phyloP scores from a whole-genome alignment of 2,888 invertebrate species.

The Pyralis farinalis region DNA sequence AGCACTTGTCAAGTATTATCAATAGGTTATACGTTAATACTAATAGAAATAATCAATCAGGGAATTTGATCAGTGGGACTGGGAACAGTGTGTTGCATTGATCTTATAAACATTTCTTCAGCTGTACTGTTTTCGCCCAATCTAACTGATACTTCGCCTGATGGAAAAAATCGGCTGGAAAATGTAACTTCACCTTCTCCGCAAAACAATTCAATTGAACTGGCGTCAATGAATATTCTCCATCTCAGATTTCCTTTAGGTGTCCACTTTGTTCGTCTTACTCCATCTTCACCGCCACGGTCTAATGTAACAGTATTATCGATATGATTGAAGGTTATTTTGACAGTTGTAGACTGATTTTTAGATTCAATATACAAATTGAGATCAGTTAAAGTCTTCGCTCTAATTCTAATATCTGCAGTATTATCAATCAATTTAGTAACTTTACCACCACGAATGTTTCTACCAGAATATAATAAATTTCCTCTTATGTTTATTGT shows the following conservation, averaged over 20 bases:
- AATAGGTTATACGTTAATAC: no score
- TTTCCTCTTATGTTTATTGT: conserved; percentile 25
- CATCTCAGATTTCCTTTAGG: conserved; percentile 31
- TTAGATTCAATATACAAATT: conserved; percentile 38
- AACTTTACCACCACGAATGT: conserved; percentile 17
- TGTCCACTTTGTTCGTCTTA: conserved; percentile 48
- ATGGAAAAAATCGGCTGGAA: conserved; percentile 52
- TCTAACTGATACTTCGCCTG: conserved; percentile 27
- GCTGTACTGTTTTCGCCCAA: conserved; percentile 23
- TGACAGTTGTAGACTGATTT: conserved; percentile 27
- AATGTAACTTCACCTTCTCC: conserved; percentile 54
- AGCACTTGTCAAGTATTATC: no score
- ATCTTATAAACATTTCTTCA: conserved; percentile 24
- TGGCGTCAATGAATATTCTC: conserved; percentile 48
- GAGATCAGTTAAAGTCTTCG: conserved; percentile 27
- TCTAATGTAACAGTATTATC: conserved; percentile 41
- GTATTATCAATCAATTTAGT: conserved; percentile 36
- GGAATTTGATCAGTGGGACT: not conserved
- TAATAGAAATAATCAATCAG: no score
- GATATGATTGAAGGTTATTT: conserved; percentile 35
- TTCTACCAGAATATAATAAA: conserved; percentile 28
- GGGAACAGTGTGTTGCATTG: conserved; percentile 34
- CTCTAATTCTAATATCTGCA: conserved; percentile 42
- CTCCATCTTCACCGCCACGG: conserved; percentile 52
- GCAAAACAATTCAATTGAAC: conserved; percentile 53